Evolutionary conservation across 1,140 invertebrate genomes (phyloP), one percentile per base, ranked within the genome.

Genomic region (Oppia nitens): DNA sequence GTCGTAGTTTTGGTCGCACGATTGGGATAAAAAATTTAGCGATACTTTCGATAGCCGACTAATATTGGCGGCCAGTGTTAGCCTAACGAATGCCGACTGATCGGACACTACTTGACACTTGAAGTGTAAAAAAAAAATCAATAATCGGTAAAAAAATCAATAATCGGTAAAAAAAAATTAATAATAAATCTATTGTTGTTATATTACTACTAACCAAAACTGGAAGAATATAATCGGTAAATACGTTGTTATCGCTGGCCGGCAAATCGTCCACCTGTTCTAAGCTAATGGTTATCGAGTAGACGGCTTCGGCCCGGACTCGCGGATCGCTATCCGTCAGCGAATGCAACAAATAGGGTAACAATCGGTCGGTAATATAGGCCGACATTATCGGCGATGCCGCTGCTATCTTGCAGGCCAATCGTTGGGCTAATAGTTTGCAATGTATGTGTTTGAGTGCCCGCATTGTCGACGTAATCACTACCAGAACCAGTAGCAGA

Each of bases 191-290:
- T n/a, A n/a, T n/a, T n/a, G n/a, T n/a, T n/a, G n/a, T n/a, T n/a
- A n/a, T n/a, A 45, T 40, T n/a, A 50, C 3, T 53, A 66, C 69
- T 71, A 68, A 88, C 71, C 54, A 95, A 75, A 57, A 83, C 83
- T 2, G 89, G 90, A 57, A 97, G 75, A 59, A 98, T 85, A 69
- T 96, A 98, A 69, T 96, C 92, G 1, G 90, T 89, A 72, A 97
- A 97, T 47, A 96, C 85, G 71, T 96, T 94, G 28, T 84, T 83
- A 74, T 96, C 91, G 61, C 81, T 83, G 64, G 48, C 45, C 14
- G 89, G 85, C 62, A 93, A 78, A 27, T 73, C 74, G 64, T 82
- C 80, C 0, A 93, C 83, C 80, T 68, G 75, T 55, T 79, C 76
- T 12, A 95, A 73, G 70, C 85, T 87, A 60, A 83, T 79, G 0